Evolutionary conservation across 2,113 vertebrate genomes (phyloP).

Genomic region (Ceuthmochares aereus): DNA sequence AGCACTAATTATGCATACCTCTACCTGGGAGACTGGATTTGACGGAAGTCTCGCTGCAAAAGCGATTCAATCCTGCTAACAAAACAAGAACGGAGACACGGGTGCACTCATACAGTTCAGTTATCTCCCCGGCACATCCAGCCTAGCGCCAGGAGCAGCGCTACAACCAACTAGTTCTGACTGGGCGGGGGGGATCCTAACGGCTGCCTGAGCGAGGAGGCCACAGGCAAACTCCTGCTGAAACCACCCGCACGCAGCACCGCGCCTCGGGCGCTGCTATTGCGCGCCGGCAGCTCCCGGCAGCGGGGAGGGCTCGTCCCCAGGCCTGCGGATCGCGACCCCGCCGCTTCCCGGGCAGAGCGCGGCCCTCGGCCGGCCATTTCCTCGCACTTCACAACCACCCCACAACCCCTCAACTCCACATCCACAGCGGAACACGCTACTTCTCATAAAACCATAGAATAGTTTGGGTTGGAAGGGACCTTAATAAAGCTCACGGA

Average conservation of each 20-base stretch:
- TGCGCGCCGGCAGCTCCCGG: not conserved
- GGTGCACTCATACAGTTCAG: conserved; percentile 52
- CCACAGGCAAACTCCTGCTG: not conserved
- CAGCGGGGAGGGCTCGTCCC: not conserved
- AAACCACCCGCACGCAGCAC: not conserved
- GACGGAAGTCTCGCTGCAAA: conserved; percentile 78
- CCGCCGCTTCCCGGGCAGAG: not conserved
- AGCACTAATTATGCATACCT: conserved; percentile 78
- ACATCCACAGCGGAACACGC: too few species aligned
- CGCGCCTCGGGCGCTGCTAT: fast-evolving
- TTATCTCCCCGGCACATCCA: conserved; percentile 55
- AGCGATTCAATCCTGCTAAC: conserved; percentile 79
- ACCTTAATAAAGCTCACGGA: too few species aligned
- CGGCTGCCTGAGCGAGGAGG: not conserved
- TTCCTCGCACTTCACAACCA: not conserved
- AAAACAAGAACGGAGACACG: conserved; percentile 78
- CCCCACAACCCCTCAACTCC: not conserved
- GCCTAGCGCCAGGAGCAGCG: not conserved
- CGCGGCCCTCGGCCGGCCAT: not conserved
- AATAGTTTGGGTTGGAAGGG: too few species aligned
- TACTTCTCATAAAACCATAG: too few species aligned
- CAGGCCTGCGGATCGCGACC: not conserved
- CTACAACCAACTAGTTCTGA: not conserved
- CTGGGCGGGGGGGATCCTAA: not conserved
- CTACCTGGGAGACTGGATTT: conserved; percentile 78